A percentile compares a stretch with the other conserved stretches of the same genome.
phyloP scores from a whole-genome alignment of 2,797 vertebrate genomes.

The Pseudochirops corinnae region DNA sequence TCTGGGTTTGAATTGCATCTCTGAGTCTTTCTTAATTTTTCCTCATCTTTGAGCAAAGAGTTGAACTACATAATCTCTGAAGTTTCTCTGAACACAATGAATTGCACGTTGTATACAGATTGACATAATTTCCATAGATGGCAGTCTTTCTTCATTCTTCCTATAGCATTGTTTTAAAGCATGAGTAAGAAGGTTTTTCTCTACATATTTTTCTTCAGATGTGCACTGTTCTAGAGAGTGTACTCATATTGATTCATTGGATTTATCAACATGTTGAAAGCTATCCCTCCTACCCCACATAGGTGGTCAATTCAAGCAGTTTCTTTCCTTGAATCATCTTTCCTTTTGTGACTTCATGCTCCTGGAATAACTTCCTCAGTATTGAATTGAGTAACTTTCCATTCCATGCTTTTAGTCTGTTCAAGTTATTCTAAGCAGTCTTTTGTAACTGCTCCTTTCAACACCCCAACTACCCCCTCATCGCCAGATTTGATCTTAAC shows the following conservation, averaged over 20 bases:
- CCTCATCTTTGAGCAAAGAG: background rate
- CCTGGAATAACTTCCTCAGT: constrained; percentile 63
- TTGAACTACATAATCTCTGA: background rate
- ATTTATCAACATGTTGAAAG: background rate
- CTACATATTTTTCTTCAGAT: constrained; percentile 52
- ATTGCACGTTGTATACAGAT: background rate
- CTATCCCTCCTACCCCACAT: background rate
- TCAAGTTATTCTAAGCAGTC: constrained; percentile 33
- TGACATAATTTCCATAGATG: constrained; percentile 21
- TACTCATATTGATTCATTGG: background rate
- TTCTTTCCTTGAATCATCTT: background rate
- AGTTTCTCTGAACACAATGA: background rate
- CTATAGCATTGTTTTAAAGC: constrained; percentile 23
- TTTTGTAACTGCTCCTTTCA: constrained; percentile 47
- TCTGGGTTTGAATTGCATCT: background rate
- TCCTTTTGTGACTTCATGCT: constrained; percentile 46
- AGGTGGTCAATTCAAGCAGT: background rate
- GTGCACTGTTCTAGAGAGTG: constrained; percentile 26
- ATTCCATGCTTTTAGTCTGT: constrained; percentile 43
- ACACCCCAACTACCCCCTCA: constrained; percentile 3
- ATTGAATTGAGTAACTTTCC: constrained; percentile 62
- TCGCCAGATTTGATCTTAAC: constrained; percentile 54
- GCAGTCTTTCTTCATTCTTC: constrained; percentile 29
- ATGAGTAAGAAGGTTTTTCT: constrained; percentile 42
- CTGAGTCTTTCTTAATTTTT: background rate